A percentile compares a stretch with the other conserved stretches of the same genome.
These are phyloP conservation scores for Scaptomyza graminum DNA, from an alignment of 1,140 invertebrate genomes.

Conservation along the genomic window DNA sequence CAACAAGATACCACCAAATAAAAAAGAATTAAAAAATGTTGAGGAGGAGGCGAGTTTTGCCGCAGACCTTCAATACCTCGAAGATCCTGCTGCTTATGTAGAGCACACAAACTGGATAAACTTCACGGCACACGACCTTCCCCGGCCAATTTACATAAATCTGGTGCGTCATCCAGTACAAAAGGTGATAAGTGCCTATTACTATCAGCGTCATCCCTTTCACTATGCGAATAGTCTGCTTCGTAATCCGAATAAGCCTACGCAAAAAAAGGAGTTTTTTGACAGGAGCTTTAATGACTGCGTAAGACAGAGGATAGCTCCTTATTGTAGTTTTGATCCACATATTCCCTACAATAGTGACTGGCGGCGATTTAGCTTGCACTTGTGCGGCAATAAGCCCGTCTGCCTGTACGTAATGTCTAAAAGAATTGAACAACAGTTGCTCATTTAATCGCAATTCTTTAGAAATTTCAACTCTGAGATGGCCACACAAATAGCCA, in stretches of 20 bases:
- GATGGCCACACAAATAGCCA: slow-evolving; percentile 91
- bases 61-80: slow-evolving; percentile 58
- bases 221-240: slow-evolving; percentile 87
- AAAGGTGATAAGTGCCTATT: slow-evolving; percentile 95
- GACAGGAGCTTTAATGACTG: slow-evolving; percentile 95
- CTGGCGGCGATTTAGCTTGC: slow-evolving; percentile 91
- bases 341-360: slow-evolving; percentile 89
- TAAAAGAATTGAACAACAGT: neutral
- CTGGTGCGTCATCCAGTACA: slow-evolving; percentile 94
- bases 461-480: slow-evolving; percentile 92
- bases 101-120: slow-evolving; percentile 85
- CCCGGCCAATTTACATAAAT: slow-evolving; percentile 94
- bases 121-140: slow-evolving; percentile 88
- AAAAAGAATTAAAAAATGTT: slow-evolving; percentile 44
- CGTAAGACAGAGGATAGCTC: slow-evolving; percentile 88
- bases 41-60: slow-evolving; percentile 88
- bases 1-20: slow-evolving; percentile 23
- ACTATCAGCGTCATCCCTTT: slow-evolving; percentile 87
- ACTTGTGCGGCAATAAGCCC: slow-evolving; percentile 92
- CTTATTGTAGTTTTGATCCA: slow-evolving; percentile 88
- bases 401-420: slow-evolving; percentile 67
- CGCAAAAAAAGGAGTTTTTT: slow-evolving; percentile 91
- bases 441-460: neutral
- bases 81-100: slow-evolving; percentile 65
- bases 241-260: slow-evolving; percentile 91